These are phyloP conservation scores for Schmidtea mediterranea DNA, from an alignment of 1,140 invertebrate species.

Conservation along the genomic window DNA sequence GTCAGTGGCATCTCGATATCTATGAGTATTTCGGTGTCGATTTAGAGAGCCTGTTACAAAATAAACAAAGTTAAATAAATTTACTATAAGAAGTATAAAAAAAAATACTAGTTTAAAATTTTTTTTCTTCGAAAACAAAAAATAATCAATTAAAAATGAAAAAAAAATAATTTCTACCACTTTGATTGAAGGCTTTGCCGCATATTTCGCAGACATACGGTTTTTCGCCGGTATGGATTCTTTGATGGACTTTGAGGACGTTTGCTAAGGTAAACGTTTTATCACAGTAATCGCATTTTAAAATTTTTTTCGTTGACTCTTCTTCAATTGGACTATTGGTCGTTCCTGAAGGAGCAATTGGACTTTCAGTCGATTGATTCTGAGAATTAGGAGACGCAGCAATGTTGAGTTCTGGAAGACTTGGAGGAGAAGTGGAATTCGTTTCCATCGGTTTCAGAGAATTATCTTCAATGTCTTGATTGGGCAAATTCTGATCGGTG, in stretches of 20 bases:
- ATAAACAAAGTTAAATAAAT: background rate
- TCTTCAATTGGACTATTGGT: too few species aligned
- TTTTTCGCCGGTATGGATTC: slow-evolving; percentile 2
- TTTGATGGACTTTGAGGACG: background rate
- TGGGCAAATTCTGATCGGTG: too few species aligned
- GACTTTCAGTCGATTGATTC: too few species aligned
- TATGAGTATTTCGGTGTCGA: background rate
- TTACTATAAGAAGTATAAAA: background rate
- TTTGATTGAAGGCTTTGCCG: slow-evolving; percentile 1
- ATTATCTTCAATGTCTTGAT: too few species aligned
- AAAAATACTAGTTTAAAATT: background rate
- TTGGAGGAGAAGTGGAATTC: too few species aligned
- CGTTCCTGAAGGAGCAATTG: too few species aligned
- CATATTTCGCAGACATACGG: background rate
- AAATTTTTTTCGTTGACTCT: background rate
- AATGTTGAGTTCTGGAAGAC: too few species aligned
- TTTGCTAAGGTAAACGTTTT: background rate
- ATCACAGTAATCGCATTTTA: background rate
- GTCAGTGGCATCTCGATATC: background rate
- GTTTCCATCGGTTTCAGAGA: too few species aligned
- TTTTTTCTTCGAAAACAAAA: background rate
- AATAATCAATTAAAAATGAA: background rate
- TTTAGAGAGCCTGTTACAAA: background rate
- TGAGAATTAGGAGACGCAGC: too few species aligned
- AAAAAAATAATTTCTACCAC: background rate